Conservation (phyloP, 1,140 invertebrate genomes). For the Oppia nitens region DNA sequence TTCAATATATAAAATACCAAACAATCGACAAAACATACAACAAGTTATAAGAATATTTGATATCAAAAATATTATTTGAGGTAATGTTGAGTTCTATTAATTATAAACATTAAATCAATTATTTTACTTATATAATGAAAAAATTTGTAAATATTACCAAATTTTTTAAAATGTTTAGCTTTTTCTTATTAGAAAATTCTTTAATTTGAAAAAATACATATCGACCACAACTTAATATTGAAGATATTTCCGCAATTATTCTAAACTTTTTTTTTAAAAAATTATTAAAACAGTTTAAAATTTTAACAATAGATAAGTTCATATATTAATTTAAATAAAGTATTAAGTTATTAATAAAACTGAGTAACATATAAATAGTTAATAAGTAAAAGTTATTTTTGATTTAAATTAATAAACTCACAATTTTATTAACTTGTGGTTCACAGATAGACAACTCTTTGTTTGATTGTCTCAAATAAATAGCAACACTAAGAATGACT, state of each 20-base stretch:
- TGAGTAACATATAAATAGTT: too few relatives aligned
- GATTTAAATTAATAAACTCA: not conserved
- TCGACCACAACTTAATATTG: not conserved
- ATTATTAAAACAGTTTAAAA: not conserved
- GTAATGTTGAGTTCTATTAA: not conserved
- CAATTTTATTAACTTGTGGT: not conserved
- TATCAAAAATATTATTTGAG: not conserved
- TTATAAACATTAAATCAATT: not conserved
- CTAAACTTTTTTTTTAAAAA: not conserved
- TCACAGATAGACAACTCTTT: constrained; percentile 32
- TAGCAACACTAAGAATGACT: constrained; percentile 64
- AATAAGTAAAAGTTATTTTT: not conserved
- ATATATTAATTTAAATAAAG: not conserved
- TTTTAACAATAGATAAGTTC: not conserved
- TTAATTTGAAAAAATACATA: not conserved
- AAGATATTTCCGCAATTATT: not conserved
- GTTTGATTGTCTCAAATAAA: constrained; percentile 59
- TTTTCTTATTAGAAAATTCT: not conserved
- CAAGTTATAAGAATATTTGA: not conserved
- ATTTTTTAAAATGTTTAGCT: not conserved
- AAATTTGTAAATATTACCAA: not conserved
- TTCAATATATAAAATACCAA: constrained; percentile 37
- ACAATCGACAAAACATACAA: not conserved
- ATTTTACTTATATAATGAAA: too few relatives aligned
- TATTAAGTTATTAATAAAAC: too few relatives aligned